Percentiles rank a stretch among this genome's conserved stretches.
These are phyloP conservation scores for Drosophila setifemur DNA, from an alignment of 1,140 invertebrate species.

Conservation along the genomic window DNA sequence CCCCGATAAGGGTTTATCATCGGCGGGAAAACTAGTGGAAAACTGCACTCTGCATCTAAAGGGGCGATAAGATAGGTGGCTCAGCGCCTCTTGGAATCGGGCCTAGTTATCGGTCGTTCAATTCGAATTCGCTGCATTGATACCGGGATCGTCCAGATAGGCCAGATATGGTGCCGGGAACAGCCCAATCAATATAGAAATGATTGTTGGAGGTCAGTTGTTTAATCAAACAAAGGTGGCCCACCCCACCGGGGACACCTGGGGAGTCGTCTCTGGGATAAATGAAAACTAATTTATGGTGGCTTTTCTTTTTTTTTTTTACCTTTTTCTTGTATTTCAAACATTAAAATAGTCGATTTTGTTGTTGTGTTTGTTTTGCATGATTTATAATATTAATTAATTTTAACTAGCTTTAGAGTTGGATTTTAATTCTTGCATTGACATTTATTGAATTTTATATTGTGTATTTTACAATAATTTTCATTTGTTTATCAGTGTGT, in stretches of 20 bases:
- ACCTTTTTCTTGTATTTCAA: slow-evolving; percentile 75
- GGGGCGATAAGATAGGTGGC: slow-evolving; percentile 61
- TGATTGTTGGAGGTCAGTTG: slow-evolving; percentile 81
- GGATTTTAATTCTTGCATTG: slow-evolving; percentile 64
- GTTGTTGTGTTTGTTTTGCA: slow-evolving; percentile 49
- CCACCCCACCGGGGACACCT: slow-evolving; percentile 12
- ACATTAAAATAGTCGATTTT: slow-evolving; percentile 81
- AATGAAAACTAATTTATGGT: slow-evolving; percentile 60
- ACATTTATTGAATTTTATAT: slow-evolving; percentile 74
- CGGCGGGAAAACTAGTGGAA: slow-evolving; percentile 16
- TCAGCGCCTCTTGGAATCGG: slow-evolving; percentile 45
- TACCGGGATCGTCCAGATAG: not conserved
- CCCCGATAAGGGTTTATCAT: slow-evolving; percentile 64
- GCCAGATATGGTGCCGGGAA: slow-evolving; percentile 6
- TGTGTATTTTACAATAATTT: slow-evolving; percentile 73
- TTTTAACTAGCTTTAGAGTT: slow-evolving; percentile 81
- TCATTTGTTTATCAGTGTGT: slow-evolving; percentile 52
- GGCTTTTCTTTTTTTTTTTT: too few species aligned
- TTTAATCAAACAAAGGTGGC: slow-evolving; percentile 57
- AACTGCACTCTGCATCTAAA: slow-evolving; percentile 74
- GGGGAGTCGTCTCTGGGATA: too few species aligned
- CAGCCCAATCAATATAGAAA: slow-evolving; percentile 72
- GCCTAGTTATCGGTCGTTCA: slow-evolving; percentile 33
- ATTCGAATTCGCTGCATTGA: slow-evolving; percentile 45
- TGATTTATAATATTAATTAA: slow-evolving; percentile 70